Evolutionary conservation across 2,888 invertebrate genomes (phyloP).

Genomic region (Acleris laterana): DNA sequence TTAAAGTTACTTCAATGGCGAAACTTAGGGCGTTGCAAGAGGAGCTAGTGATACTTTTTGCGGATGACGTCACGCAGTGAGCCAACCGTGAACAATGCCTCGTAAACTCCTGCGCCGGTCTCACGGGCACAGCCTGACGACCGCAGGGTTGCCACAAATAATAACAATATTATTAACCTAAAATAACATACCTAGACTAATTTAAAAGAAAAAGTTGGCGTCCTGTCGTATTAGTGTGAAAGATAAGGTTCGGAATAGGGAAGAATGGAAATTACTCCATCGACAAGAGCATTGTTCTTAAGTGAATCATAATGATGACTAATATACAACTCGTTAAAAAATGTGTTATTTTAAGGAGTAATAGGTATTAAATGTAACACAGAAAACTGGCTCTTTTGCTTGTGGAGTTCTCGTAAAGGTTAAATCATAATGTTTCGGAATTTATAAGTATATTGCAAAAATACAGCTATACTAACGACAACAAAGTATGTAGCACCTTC

Average conservation of each 20-base stretch:
- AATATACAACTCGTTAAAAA: not conserved
- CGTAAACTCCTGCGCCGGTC: constrained; percentile 45
- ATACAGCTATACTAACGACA: too few relatives aligned
- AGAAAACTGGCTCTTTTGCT: too few relatives aligned
- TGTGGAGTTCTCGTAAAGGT: too few relatives aligned
- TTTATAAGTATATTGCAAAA: too few relatives aligned
- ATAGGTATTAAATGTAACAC: too few relatives aligned
- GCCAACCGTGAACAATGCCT: constrained; percentile 47
- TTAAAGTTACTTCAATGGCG: not conserved
- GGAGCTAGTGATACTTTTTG: constrained; percentile 17
- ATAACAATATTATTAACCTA: too few relatives aligned
- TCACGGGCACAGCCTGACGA: constrained; percentile 4
- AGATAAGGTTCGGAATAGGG: too few relatives aligned
- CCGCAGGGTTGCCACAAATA: constrained; percentile 20
- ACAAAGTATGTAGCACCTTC: too few relatives aligned
- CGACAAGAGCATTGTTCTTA: not conserved
- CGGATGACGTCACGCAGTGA: constrained; percentile 38
- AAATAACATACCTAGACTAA: too few relatives aligned
- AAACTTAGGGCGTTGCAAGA: not conserved
- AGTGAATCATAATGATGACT: not conserved
- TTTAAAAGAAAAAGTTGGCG: not conserved
- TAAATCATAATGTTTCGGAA: too few relatives aligned
- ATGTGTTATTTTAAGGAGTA: not conserved
- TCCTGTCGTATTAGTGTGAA: too few relatives aligned
- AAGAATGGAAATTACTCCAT: too few relatives aligned